Base-by-base conservation (phyloP, 2,888 invertebrate species). In the Acronicta leporina region DNA sequence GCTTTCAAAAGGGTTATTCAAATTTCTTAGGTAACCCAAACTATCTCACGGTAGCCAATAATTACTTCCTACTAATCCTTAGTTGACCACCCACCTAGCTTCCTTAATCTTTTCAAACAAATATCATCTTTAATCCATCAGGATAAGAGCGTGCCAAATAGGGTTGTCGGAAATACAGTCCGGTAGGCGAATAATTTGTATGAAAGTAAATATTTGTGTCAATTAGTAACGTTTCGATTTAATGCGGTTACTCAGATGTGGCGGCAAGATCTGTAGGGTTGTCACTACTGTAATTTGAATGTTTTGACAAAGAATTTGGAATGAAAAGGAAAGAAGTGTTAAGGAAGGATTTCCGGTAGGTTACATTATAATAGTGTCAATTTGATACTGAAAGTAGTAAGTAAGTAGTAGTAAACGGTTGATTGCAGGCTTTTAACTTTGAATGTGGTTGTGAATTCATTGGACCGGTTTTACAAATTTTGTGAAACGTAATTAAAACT, bases 131-230 rank as follows among this genome's bases (percentile, higher is more conserved):
- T 72, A 72, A 48, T 5, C 0, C 13, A 6, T 25, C 5, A 11
- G 0, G 0, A 15, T 56, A 70, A 64, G 49, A 16, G 43, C 25
- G 6, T 30, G 7, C 30, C 40, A 41, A 25, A 33, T 33, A 25
- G 4, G 11, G 27, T 1, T 43, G 25, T 53, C 51, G 63, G 70
- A 68, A 64, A 72, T 59, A 73, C 56, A 79, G 58, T 56, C 72
- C 73, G 76, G 67, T 68, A 76, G 58, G 54, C 55, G 69, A 67
- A 74, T 77, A 40, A 61, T 63, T 68, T 63, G 58, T 57, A 67
- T 63, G 33, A 40, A 54, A 67, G 82, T 77, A 81, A 86, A 85
- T 87, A 85, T 87, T 88, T 83, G 79, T 77, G 63, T 73, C 80
- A 80, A 84, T 85, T 85, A 87, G 77, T 2, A 11, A 15, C 38